phyloP scores from a whole-genome alignment of 2,797 vertebrate genomes.

The Chelon auratus region DNA sequence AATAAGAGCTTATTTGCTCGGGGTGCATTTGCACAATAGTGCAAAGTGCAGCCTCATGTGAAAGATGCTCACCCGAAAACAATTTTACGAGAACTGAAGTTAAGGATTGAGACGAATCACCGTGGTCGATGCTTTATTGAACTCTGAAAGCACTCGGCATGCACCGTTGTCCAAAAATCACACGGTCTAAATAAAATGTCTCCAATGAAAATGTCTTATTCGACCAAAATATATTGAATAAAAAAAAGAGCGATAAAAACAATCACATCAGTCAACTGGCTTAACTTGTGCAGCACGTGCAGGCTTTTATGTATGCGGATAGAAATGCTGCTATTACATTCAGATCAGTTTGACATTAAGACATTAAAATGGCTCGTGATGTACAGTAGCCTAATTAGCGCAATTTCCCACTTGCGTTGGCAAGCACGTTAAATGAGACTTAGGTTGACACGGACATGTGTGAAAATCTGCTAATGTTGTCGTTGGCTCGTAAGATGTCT shows the following conservation, averaged over 20 bases:
- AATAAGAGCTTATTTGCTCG: neutral
- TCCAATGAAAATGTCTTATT: neutral
- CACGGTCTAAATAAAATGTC: neutral
- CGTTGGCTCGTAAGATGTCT: conserved; percentile 24
- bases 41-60: neutral
- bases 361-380: conserved; percentile 12
- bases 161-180: neutral
- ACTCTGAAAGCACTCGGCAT: neutral
- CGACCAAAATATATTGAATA: neutral
- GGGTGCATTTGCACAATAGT: neutral
- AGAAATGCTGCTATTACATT: neutral
- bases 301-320: conserved; percentile 4
- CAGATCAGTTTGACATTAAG: neutral
- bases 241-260: neutral
- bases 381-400: conserved; percentile 15
- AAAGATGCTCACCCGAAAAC: neutral
- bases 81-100: neutral
- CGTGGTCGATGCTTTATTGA: neutral
- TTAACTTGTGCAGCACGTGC: neutral
- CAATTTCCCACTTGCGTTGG: conserved; percentile 11
- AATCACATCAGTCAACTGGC: neutral
- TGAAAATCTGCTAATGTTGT: conserved; percentile 16
- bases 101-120: neutral
- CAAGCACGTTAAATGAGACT: neutral
- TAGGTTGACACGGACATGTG: neutral